Evolutionary conservation across 2,888 invertebrate genomes (phyloP).

Genomic region (Exephanes ischioxanthus): DNA sequence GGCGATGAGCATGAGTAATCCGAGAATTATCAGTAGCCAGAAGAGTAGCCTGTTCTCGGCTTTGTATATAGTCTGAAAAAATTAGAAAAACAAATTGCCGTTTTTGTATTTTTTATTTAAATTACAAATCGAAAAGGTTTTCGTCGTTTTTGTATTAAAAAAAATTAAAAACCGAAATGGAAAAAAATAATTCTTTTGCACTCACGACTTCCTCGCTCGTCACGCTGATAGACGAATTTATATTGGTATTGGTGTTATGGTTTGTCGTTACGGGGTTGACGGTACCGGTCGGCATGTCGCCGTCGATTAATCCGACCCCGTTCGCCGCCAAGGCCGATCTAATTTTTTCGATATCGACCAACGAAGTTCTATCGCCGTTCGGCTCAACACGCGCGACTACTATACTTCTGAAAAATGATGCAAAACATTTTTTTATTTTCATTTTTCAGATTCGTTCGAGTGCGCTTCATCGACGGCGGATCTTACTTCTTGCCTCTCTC

Average conservation of each 20-base stretch:
- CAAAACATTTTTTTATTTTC: not conserved
- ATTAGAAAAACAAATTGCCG: constrained; percentile 28
- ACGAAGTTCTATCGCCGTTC: constrained; percentile 76
- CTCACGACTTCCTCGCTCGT: constrained; percentile 80
- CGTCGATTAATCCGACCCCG: constrained; percentile 81
- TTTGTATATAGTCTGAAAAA: constrained; percentile 89
- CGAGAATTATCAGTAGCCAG: constrained; percentile 92
- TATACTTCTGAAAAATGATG: constrained; percentile 77
- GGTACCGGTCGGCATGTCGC: constrained; percentile 68
- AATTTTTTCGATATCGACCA: constrained; percentile 83
- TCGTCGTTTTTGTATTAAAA: not conserved
- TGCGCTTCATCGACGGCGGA: not conserved
- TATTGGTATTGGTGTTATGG: constrained; percentile 64
- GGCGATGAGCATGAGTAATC: constrained; percentile 90
- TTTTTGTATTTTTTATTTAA: constrained; percentile 70
- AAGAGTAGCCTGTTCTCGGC: constrained; percentile 90
- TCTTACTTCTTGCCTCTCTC: constrained; percentile 78
- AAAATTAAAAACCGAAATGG: not conserved
- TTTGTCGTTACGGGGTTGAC: constrained; percentile 65
- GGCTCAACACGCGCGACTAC: constrained; percentile 83
- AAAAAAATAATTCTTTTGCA: constrained; percentile 38
- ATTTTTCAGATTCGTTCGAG: no score
- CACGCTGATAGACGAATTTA: constrained; percentile 69
- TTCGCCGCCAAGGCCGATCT: constrained; percentile 80
- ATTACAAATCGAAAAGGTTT: constrained; percentile 10